These are phyloP conservation scores for Rhinatrema bivittatum DNA, from an alignment of 2,797 vertebrate genomes.

Conservation along the genomic window DNA sequence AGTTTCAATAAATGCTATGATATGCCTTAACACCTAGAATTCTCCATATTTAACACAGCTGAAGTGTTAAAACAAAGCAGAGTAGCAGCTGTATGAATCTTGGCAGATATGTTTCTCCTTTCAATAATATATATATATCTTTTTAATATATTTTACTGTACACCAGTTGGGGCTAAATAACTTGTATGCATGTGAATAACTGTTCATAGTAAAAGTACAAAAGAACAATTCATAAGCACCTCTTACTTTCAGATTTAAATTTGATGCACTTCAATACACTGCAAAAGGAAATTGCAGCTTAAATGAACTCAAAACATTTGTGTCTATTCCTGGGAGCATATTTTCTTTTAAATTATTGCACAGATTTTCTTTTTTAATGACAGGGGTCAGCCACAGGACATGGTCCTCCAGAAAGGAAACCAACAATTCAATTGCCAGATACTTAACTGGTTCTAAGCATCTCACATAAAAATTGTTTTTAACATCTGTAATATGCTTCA, in stretches of 20 bases:
- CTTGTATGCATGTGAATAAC: constrained; percentile 56
- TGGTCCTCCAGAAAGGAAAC: constrained; percentile 59
- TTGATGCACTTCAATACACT: constrained; percentile 66
- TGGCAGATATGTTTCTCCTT: constrained; percentile 49
- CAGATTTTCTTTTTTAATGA: constrained; percentile 59
- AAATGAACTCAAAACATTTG: constrained; percentile 66
- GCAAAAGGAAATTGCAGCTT: constrained; percentile 59
- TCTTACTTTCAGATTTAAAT: constrained; percentile 64
- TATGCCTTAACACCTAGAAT: constrained; percentile 33
- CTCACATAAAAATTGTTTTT: constrained; percentile 48
- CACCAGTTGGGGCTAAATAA: constrained; percentile 39
- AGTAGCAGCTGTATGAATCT: constrained; percentile 43
- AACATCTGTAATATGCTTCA: constrained; percentile 42
- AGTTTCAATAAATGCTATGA: constrained; percentile 8
- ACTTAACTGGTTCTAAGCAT: constrained; percentile 51
- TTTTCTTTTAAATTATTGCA: constrained; percentile 64
- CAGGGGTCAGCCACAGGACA: constrained; percentile 58
- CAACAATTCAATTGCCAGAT: constrained; percentile 63
- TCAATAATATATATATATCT: constrained; percentile 33
- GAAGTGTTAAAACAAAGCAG: constrained; percentile 41
- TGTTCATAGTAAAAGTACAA: constrained; percentile 67
- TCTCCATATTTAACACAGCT: constrained; percentile 31
- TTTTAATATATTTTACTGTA: constrained; percentile 25
- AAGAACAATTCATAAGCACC: constrained; percentile 66
- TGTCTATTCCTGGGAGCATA: constrained; percentile 74